These are phyloP conservation scores for Zophobas atratus DNA, from an alignment of 1,140 invertebrate species.

Conservation along the genomic window DNA sequence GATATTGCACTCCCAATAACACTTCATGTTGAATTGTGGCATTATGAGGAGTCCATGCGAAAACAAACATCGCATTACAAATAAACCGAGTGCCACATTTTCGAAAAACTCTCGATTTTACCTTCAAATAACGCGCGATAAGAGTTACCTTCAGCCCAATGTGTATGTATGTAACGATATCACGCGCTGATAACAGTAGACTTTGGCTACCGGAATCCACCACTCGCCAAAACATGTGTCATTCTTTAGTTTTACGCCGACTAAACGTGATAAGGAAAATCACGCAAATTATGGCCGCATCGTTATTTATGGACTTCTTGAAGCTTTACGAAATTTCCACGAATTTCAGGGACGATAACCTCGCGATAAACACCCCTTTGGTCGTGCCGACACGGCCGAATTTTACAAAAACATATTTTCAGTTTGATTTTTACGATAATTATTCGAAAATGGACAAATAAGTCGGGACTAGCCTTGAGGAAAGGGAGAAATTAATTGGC, in stretches of 20 bases:
- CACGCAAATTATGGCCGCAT: slow-evolving; percentile 5
- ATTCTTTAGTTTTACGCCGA: background rate
- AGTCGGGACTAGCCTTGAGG: no score
- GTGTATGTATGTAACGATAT: no score
- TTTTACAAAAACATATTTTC: background rate
- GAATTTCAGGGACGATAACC: slow-evolving; percentile 39
- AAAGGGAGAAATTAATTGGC: no score
- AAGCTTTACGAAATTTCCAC: slow-evolving; percentile 31
- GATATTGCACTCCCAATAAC: no score
- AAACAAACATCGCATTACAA: background rate
- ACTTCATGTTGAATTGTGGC: no score
- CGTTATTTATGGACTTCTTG: slow-evolving; percentile 18
- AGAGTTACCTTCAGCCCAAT: no score
- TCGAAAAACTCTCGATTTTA: no score
- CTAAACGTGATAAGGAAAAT: background rate
- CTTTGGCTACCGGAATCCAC: background rate
- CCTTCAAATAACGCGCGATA: no score
- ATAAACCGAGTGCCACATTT: background rate
- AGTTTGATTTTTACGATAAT: no score
- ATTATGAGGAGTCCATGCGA: background rate
- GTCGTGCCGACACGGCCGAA: slow-evolving; percentile 10
- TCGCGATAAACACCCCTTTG: slow-evolving; percentile 23
- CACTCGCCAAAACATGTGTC: background rate
- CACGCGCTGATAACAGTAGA: background rate
- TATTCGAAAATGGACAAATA: no score